These are phyloP conservation scores for Pseudochromis fuscus DNA, from an alignment of 2,797 vertebrate species.

Conservation along the genomic window DNA sequence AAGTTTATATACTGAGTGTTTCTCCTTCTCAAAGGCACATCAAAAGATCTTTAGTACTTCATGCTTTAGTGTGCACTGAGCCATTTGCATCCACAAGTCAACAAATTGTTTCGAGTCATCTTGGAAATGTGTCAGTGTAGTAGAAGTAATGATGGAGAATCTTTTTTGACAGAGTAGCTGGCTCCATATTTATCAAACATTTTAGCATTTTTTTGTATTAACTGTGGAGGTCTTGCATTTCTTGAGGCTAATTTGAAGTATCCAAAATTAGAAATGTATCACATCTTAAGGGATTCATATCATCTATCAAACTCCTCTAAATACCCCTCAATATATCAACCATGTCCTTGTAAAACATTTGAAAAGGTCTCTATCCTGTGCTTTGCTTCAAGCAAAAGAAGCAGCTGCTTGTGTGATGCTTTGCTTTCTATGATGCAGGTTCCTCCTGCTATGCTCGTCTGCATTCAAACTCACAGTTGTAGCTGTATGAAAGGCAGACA, in stretches of 20 bases:
- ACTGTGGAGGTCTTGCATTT: neutral
- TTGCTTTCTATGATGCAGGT: neutral
- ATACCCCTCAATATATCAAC: no score
- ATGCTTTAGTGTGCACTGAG: neutral
- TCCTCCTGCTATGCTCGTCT: neutral
- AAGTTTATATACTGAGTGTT: neutral
- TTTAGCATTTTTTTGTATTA: neutral
- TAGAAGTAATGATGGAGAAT: neutral
- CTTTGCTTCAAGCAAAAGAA: neutral
- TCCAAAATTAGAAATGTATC: neutral
- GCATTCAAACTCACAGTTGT: no score
- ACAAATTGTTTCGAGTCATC: conserved; percentile 6
- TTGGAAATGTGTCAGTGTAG: neutral
- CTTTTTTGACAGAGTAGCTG: neutral
- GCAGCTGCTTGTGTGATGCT: neutral
- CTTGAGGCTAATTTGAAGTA: neutral
- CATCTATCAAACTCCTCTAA: neutral
- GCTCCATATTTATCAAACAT: conserved; percentile 2
- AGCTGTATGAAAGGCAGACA: neutral
- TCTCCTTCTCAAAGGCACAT: neutral
- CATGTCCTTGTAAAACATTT: neutral
- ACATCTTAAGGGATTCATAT: neutral
- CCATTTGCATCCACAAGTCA: neutral
- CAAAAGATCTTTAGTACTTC: neutral
- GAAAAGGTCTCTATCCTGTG: neutral